These are phyloP conservation scores for Paracanthobrama guichenoti DNA, from an alignment of 2,113 vertebrate species.

Conservation along the genomic window DNA sequence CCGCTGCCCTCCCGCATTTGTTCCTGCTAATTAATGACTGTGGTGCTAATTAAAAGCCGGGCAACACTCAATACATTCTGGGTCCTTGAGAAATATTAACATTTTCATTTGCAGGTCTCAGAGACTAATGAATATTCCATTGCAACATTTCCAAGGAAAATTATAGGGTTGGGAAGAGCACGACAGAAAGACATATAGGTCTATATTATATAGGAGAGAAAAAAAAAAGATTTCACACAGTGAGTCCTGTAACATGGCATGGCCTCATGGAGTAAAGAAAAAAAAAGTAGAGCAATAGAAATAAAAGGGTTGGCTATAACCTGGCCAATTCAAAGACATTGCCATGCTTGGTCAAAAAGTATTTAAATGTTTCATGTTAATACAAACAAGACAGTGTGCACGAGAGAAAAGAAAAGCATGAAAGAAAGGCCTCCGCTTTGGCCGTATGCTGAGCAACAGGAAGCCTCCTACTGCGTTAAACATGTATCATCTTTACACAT, in stretches of 20 bases:
- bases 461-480: constrained; percentile 11
- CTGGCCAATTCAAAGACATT: background rate
- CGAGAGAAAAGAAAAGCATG: constrained; percentile 5
- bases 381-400: background rate
- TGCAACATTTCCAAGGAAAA: constrained; percentile 12
- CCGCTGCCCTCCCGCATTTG: constrained; percentile 41
- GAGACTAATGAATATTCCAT: constrained; percentile 44
- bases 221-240: background rate
- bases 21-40: constrained; percentile 64
- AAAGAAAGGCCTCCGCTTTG: background rate
- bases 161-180: background rate
- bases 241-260: background rate
- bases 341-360: background rate
- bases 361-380: background rate
- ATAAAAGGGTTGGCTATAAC: background rate
- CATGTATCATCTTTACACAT: constrained; percentile 20
- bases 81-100: constrained; percentile 47
- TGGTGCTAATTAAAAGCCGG: constrained; percentile 66
- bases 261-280: background rate
- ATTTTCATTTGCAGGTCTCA: constrained; percentile 23
- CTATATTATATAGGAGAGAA: background rate
- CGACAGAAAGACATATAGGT: background rate
- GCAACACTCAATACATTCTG: constrained; percentile 51
- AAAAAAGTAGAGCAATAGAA: background rate
- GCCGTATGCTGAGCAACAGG: constrained; percentile 25